Conservation (phyloP, 2,113 vertebrate genomes). For the Grallaria varia region DNA sequence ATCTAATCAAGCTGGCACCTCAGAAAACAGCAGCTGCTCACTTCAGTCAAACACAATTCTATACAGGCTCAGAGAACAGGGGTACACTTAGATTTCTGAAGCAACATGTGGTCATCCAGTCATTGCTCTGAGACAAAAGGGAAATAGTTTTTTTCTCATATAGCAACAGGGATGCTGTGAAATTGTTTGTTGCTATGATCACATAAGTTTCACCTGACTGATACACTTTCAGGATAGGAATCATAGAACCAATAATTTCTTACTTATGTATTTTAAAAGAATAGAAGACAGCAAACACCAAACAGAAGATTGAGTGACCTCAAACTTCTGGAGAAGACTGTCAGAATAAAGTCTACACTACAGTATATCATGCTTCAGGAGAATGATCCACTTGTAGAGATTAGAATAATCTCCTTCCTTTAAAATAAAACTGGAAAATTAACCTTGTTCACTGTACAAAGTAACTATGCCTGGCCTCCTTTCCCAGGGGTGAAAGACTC, state of each 20-base stretch:
- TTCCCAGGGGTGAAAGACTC: neutral
- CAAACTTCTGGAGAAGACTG: neutral
- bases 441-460: neutral
- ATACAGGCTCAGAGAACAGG: neutral
- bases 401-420: neutral
- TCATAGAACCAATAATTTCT: neutral
- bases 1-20: neutral
- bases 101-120: neutral
- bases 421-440: neutral
- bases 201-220: neutral
- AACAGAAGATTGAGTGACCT: too few species aligned
- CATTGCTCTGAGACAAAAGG: neutral
- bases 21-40: conserved; percentile 17
- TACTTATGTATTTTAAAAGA: neutral
- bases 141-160: neutral
- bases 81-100: neutral
- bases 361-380: neutral
- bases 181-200: neutral
- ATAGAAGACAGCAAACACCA: neutral
- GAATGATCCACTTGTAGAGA: neutral
- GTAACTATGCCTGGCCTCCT: neutral
- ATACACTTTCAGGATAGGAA: neutral
- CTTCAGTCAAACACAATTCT: neutral
- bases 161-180: neutral
- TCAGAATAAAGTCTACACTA: neutral